These are phyloP conservation scores for Megaceryle torquata DNA, from an alignment of 2,113 vertebrate species.

Conservation along the genomic window DNA sequence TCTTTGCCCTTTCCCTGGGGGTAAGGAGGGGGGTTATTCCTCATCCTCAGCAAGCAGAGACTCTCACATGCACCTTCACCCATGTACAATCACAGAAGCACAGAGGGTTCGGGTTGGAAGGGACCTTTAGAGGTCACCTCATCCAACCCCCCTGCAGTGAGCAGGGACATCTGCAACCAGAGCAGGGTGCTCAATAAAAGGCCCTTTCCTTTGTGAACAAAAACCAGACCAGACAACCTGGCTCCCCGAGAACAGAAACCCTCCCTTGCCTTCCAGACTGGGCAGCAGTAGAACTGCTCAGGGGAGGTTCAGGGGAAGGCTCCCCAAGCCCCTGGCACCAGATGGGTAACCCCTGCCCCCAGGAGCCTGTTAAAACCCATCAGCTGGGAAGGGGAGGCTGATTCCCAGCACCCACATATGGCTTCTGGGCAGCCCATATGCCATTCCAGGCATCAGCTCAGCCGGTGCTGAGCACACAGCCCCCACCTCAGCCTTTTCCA, in stretches of 20 bases:
- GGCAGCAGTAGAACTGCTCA: background rate
- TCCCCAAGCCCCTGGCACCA: background rate
- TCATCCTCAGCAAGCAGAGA: background rate
- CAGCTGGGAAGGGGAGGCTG: accelerated
- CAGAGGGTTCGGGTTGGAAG: too few relatives aligned
- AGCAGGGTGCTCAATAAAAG: too few relatives aligned
- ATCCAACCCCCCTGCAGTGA: too few relatives aligned
- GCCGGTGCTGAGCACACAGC: background rate
- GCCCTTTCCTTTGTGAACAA: background rate
- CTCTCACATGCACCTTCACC: background rate
- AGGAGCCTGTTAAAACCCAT: background rate
- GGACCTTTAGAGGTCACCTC: too few relatives aligned
- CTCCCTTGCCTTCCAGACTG: background rate
- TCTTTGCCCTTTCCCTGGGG: background rate
- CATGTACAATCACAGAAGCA: background rate
- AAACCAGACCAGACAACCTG: background rate
- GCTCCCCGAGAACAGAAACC: background rate
- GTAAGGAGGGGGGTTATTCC: background rate
- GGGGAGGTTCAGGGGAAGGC: too few relatives aligned
- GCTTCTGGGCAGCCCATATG: background rate
- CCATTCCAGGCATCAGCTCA: accelerated
- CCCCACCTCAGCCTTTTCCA: background rate
- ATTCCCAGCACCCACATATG: background rate
- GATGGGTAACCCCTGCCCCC: background rate
- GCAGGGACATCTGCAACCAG: too few relatives aligned